Evolutionary conservation across 1,140 invertebrate species (phyloP).

Genomic region (Diuraphis noxia): DNA sequence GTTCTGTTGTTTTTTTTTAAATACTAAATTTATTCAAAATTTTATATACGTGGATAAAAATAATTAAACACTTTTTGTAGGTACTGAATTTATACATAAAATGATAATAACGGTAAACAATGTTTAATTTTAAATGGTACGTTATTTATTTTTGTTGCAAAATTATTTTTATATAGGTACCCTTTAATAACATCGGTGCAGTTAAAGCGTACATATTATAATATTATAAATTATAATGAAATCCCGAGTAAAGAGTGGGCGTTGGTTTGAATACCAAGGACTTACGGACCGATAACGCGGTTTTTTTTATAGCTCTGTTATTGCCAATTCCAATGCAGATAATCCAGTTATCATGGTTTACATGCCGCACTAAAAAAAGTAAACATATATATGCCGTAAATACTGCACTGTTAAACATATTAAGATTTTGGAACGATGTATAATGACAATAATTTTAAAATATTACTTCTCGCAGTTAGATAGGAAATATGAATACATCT

Average conservation of each 20-base stretch:
- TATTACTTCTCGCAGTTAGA: not conserved
- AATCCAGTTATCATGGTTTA: constrained; percentile 21
- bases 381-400: not conserved
- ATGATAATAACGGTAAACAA: not conserved
- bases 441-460: not conserved
- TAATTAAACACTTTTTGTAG: not conserved
- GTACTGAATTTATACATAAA: not conserved
- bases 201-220: not conserved
- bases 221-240: not conserved
- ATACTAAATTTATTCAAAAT: not conserved
- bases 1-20: too few species aligned
- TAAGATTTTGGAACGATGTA: not conserved
- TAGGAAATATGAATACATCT: not conserved
- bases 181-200: not conserved
- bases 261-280: not conserved
- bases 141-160: not conserved
- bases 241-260: not conserved
- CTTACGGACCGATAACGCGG: not conserved
- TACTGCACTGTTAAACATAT: not conserved
- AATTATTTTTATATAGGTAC: not conserved
- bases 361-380: not conserved
- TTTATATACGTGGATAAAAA: too few species aligned
- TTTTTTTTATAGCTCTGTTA: constrained; percentile 7
- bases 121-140: not conserved
- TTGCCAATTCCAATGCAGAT: constrained; percentile 30